Percentiles rank a stretch among this genome's conserved stretches.
Conservation (phyloP, 2,888 invertebrate species). For the Pterostichus madidus region DNA sequence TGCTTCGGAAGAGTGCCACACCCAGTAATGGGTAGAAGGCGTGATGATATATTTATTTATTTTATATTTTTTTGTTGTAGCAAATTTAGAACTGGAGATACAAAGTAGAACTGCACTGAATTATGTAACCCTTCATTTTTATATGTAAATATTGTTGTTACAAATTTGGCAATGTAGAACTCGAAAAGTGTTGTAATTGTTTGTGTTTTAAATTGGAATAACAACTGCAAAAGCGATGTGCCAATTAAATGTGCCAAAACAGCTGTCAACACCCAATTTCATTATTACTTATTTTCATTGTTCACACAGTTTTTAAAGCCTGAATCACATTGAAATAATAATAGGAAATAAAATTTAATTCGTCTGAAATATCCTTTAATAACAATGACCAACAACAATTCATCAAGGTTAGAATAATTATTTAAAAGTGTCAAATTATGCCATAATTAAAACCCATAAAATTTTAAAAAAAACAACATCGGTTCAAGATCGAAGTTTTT, state of each 20-base stretch:
- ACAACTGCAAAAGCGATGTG: neutral
- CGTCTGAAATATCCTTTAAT: neutral
- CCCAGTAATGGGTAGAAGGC: too few species aligned
- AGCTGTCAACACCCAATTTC: neutral
- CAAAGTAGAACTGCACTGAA: too few species aligned
- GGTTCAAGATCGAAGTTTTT: conserved; percentile 1
- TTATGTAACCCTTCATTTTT: too few species aligned
- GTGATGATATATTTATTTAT: too few species aligned
- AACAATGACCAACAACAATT: neutral
- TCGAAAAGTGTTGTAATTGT: conserved; percentile 15
- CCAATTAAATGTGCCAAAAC: neutral
- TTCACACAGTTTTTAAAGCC: neutral
- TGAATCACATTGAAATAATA: too few species aligned
- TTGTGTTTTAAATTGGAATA: conserved; percentile 6
- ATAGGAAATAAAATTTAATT: too few species aligned
- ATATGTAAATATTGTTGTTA: neutral
- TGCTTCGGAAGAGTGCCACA: too few species aligned
- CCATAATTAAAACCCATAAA: conserved; percentile 14
- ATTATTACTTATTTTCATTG: conserved; percentile 10
- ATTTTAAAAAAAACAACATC: conserved; percentile 1
- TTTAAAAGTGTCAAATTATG: neutral
- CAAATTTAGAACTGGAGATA: too few species aligned
- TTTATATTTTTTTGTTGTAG: too few species aligned
- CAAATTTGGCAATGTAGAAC: conserved; percentile 4
- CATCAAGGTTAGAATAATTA: conserved; percentile 14